Conservation (phyloP, 2,797 vertebrate genomes). For the Arvicola amphibius region DNA sequence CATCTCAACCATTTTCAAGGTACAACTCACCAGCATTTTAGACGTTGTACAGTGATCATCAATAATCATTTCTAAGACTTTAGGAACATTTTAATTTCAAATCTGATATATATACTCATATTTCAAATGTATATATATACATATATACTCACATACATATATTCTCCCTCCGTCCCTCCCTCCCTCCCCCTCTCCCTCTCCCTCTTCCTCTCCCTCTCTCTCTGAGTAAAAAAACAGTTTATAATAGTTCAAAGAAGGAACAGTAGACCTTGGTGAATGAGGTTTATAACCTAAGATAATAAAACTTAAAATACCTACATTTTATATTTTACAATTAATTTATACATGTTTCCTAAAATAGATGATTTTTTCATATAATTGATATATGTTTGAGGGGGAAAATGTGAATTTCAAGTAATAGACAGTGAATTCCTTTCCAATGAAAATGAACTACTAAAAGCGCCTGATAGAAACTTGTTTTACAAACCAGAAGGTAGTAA, state of each 20-base stretch:
- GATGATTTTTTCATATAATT: background rate
- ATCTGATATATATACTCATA: constrained; percentile 45
- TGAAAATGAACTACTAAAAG: constrained; percentile 51
- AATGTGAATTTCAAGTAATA: background rate
- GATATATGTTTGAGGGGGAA: constrained; percentile 5
- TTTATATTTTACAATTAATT: constrained; percentile 42
- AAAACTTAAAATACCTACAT: constrained; percentile 20
- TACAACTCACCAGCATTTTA: background rate
- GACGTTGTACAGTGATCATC: background rate
- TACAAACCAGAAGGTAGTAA: background rate
- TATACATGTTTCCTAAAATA: constrained; percentile 41
- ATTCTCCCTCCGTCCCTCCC: too few relatives aligned
- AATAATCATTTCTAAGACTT: constrained; percentile 17
- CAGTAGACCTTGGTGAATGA: background rate
- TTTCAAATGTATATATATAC: constrained; percentile 21
- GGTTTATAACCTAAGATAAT: constrained; percentile 23
- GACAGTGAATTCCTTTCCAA: constrained; percentile 36
- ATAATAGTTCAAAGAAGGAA: background rate
- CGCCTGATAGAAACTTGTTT: background rate
- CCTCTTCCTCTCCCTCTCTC: background rate
- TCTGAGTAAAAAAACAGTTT: background rate
- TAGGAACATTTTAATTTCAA: constrained; percentile 48
- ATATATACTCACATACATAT: background rate
- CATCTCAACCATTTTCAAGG: constrained; percentile 33
- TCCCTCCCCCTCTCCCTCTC: background rate